These are phyloP conservation scores for Trichonephila inaurata DNA, from an alignment of 1,140 invertebrate genomes.

Conservation along the genomic window DNA sequence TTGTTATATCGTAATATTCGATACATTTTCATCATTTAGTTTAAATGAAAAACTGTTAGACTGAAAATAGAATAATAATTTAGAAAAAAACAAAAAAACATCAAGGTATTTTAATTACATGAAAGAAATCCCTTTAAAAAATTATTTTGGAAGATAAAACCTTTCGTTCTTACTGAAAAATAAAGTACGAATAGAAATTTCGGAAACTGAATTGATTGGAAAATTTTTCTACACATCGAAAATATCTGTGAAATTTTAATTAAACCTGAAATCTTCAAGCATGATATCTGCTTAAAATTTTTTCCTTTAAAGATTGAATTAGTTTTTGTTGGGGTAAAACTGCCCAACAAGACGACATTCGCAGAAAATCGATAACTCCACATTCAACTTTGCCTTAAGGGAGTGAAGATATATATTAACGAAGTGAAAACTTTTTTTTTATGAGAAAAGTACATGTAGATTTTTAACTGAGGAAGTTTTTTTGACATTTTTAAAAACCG, in stretches of 20 bases:
- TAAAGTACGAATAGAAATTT: no score
- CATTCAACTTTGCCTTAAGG: constrained; percentile 6
- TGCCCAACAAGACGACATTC: neutral
- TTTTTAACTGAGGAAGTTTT: neutral
- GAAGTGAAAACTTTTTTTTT: neutral
- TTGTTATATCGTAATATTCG: no score
- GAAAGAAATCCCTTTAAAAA: no score
- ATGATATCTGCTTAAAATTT: neutral
- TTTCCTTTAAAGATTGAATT: neutral
- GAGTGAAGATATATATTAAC: neutral
- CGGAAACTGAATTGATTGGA: no score
- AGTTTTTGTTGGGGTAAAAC: neutral
- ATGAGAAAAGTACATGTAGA: neutral
- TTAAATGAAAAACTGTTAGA: no score
- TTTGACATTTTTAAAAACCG: neutral
- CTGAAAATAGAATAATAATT: no score
- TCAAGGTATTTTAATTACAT: no score
- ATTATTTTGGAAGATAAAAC: no score
- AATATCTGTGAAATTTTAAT: neutral
- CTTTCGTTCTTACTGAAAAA: no score
- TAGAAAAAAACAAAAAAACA: no score
- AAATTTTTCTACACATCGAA: neutral
- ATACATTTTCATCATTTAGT: no score
- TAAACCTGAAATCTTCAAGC: neutral
- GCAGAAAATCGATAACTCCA: neutral